Conservation (phyloP, 2,113 vertebrate genomes). For the Chrysochloris asiatica region DNA sequence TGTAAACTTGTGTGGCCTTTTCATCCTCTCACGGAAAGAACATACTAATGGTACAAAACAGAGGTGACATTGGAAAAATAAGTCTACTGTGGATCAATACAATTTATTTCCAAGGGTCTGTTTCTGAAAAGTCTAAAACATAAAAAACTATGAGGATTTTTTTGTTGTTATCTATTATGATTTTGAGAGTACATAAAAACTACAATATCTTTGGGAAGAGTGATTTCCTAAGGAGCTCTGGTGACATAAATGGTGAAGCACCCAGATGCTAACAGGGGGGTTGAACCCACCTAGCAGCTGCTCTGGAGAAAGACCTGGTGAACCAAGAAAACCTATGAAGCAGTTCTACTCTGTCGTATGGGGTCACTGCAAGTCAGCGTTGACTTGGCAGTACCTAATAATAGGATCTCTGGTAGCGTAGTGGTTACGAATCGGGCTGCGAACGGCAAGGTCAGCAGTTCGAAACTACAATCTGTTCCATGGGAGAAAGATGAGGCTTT, state of each 20-base stretch:
- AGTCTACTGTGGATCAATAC: not conserved
- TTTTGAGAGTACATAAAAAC: not conserved
- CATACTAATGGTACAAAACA: not conserved
- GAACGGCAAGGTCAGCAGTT: too few species aligned
- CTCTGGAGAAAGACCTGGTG: not conserved
- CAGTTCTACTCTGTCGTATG: not conserved
- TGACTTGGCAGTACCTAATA: too few species aligned
- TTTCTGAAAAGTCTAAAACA: not conserved
- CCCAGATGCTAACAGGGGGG: not conserved
- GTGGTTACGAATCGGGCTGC: too few species aligned
- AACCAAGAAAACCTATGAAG: not conserved
- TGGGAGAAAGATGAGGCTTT: too few species aligned
- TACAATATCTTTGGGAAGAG: not conserved
- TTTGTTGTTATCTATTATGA: not conserved
- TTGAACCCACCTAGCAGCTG: not conserved
- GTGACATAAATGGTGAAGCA: not conserved
- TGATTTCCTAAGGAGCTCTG: not conserved
- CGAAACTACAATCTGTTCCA: too few species aligned
- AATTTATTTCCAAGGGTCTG: not conserved
- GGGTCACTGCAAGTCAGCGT: too few species aligned
- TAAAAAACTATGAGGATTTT: not conserved
- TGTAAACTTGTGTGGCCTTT: not conserved
- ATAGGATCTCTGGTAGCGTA: too few species aligned
- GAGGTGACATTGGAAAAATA: too few species aligned
- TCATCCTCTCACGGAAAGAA: not conserved